A percentile compares a stretch with the other conserved stretches of the same genome.
These are phyloP conservation scores for Nettapus auritus DNA, from an alignment of 2,113 vertebrate genomes.

Conservation along the genomic window DNA sequence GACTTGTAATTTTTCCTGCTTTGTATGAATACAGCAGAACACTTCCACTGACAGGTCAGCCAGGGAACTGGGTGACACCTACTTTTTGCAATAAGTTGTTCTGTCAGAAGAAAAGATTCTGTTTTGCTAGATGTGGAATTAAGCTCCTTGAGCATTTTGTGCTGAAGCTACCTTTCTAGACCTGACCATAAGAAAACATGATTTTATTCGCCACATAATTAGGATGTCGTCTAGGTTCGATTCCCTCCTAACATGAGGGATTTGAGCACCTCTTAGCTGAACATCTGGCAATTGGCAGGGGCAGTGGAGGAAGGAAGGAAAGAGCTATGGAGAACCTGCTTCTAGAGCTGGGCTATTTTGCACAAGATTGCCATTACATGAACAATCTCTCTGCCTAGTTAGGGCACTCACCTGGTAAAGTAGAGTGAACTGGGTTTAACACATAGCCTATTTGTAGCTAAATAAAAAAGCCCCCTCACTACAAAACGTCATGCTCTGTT, in stretches of 20 bases:
- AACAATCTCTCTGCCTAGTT: background rate
- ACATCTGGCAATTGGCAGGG: background rate
- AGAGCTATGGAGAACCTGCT: background rate
- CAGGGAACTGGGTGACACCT: background rate
- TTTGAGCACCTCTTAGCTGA: background rate
- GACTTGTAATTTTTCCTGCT: background rate
- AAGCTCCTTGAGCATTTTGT: background rate
- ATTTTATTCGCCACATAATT: background rate
- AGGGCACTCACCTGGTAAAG: background rate
- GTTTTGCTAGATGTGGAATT: background rate
- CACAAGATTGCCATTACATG: background rate
- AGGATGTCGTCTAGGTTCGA: background rate
- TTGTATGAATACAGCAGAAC: background rate
- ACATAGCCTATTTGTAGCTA: background rate
- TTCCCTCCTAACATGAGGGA: background rate
- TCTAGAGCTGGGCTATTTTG: background rate
- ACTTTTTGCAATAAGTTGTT: background rate
- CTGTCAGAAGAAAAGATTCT: background rate
- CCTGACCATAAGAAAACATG: rapidly evolving
- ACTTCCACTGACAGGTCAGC: background rate
- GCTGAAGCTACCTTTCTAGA: background rate
- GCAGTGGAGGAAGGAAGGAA: background rate
- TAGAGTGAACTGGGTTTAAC: background rate
- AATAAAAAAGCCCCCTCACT: background rate
- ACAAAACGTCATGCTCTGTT: background rate